Conservation (phyloP, 2,888 invertebrate species). For the Diarsia mendica region DNA sequence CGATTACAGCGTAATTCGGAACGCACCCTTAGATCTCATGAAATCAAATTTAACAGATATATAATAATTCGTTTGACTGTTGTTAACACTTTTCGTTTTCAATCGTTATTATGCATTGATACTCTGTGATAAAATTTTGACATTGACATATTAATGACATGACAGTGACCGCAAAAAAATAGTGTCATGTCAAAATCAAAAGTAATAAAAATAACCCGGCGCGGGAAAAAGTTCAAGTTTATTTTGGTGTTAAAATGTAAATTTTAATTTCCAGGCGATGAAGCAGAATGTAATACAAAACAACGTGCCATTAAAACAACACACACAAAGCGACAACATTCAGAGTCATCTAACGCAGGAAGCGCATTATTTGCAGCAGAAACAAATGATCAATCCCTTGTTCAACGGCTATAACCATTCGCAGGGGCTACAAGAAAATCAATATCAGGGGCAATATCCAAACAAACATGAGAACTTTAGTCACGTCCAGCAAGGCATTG, state of each 20-base stretch:
- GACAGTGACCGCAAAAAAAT: too few relatives aligned
- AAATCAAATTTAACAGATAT: not conserved
- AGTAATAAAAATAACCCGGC: slow-evolving; percentile 16
- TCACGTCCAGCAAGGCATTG: slow-evolving; percentile 87
- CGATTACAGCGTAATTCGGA: too few relatives aligned
- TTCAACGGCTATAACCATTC: slow-evolving; percentile 85
- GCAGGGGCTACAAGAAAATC: slow-evolving; percentile 81
- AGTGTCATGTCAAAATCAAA: not conserved
- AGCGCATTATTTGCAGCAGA: slow-evolving; percentile 89
- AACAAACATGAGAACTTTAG: slow-evolving; percentile 84
- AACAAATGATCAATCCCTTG: slow-evolving; percentile 88
- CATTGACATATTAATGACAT: not conserved
- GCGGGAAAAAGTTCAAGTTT: slow-evolving; percentile 39
- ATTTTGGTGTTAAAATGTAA: not conserved
- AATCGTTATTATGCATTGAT: not conserved
- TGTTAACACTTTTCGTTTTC: not conserved
- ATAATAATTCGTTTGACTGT: not conserved
- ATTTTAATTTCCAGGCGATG: slow-evolving; percentile 77
- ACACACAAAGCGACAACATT: slow-evolving; percentile 87
- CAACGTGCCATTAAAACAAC: slow-evolving; percentile 89
- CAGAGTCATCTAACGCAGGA: slow-evolving; percentile 87
- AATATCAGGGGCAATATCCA: slow-evolving; percentile 84
- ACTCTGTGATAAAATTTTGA: not conserved
- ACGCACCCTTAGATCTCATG: too few relatives aligned
- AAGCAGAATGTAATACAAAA: slow-evolving; percentile 88